phyloP scores from a whole-genome alignment of 2,113 vertebrate genomes.

The Indri indri region DNA sequence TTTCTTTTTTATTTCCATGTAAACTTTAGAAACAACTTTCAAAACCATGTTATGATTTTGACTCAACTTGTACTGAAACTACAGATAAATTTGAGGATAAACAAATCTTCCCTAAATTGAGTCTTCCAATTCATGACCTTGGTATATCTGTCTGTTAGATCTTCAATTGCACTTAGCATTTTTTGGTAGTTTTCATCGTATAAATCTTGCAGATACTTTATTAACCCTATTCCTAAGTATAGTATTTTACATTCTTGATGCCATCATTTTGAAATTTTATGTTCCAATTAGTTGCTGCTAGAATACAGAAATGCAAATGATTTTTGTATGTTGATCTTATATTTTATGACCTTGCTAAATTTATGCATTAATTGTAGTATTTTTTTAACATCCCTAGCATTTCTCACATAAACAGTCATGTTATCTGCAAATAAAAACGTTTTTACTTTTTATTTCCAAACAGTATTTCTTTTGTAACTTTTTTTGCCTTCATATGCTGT shows the following conservation, averaged over 20 bases:
- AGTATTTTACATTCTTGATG: not conserved
- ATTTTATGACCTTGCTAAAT: not conserved
- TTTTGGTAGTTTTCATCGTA: not conserved
- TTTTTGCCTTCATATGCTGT: not conserved
- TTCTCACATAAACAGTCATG: not conserved
- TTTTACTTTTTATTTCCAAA: not conserved
- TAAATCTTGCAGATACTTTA: not conserved
- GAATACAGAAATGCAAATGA: not conserved
- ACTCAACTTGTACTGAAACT: not conserved
- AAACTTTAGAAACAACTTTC: slow-evolving; percentile 15
- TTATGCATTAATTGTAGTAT: not conserved
- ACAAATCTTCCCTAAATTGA: not conserved
- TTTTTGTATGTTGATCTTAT: not conserved
- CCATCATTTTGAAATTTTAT: not conserved
- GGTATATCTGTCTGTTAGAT: not conserved
- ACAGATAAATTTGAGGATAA: not conserved
- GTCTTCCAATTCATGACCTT: not conserved
- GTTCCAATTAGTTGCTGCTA: not conserved
- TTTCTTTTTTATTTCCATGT: not conserved
- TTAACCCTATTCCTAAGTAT: not conserved
- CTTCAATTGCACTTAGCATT: not conserved
- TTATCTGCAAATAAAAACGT: not conserved
- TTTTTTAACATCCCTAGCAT: not conserved
- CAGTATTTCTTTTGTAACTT: not conserved
- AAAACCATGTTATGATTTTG: not conserved